These are phyloP conservation scores for Scaeva pyrastri DNA, from an alignment of 2,888 invertebrate species.

Conservation along the genomic window DNA sequence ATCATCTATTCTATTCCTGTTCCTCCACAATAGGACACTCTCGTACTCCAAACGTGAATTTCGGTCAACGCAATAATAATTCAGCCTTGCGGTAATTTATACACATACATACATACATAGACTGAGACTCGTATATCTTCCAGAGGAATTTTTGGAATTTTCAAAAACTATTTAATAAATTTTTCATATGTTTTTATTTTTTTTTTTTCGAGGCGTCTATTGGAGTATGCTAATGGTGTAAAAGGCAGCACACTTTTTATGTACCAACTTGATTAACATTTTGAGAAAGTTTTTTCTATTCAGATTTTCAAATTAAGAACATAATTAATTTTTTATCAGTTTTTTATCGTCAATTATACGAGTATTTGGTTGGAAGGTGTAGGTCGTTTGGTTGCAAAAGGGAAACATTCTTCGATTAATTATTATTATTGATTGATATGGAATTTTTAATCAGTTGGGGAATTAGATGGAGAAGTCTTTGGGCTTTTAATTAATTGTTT, in stretches of 20 bases:
- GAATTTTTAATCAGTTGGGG: constrained; percentile 1
- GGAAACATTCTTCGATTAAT: not conserved
- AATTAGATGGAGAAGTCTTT: not conserved
- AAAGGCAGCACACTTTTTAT: constrained; percentile 57
- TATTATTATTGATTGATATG: constrained; percentile 12
- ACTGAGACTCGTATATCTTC: too few relatives aligned
- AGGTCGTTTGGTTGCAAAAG: not conserved
- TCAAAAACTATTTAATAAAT: not conserved
- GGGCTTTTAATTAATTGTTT: constrained; percentile 18
- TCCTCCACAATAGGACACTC: constrained; percentile 4
- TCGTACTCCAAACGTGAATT: constrained; percentile 32
- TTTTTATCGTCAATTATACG: not conserved
- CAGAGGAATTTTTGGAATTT: constrained; percentile 6
- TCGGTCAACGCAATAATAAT: constrained; percentile 20
- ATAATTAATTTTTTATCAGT: constrained; percentile 40
- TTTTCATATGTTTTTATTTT: constrained; percentile 24
- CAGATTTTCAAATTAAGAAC: constrained; percentile 64
- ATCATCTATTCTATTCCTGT: constrained; percentile 55
- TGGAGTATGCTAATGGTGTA: constrained; percentile 61
- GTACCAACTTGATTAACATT: constrained; percentile 59
- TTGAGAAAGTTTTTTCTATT: constrained; percentile 61
- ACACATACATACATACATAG: too few relatives aligned
- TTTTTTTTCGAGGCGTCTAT: constrained; percentile 46
- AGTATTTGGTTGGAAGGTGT: constrained; percentile 27
- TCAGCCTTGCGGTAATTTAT: constrained; percentile 48